phyloP scores from a whole-genome alignment of 1,140 invertebrate species.

The Drusus annulatus region DNA sequence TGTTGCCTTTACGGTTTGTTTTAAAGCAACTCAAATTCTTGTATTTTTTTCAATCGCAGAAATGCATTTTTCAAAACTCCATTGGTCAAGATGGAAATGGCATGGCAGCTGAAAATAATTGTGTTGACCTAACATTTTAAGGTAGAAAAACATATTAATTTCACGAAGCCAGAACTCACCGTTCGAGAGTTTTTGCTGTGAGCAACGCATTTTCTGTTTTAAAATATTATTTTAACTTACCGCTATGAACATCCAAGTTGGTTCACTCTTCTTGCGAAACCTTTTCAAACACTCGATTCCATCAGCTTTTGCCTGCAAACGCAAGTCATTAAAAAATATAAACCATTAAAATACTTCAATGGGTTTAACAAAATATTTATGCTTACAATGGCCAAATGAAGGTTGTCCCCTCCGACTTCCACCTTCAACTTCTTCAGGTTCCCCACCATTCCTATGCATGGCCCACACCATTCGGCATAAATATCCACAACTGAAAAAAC shows the following conservation, averaged over 20 bases:
- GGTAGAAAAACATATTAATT: too few relatives aligned
- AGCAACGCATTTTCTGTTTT: too few relatives aligned
- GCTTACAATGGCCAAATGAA: constrained; percentile 86
- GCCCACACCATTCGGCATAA: constrained; percentile 95
- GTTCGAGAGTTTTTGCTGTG: too few relatives aligned
- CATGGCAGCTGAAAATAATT: too few relatives aligned
- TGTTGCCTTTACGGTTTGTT: too few relatives aligned
- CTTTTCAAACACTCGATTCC: constrained; percentile 83
- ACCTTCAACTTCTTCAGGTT: constrained; percentile 92
- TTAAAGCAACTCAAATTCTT: too few relatives aligned
- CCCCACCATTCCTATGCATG: constrained; percentile 88
- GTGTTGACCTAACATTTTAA: too few relatives aligned
- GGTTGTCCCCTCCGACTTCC: constrained; percentile 86
- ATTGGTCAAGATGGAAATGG: too few relatives aligned
- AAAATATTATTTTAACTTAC: constrained; percentile 72
- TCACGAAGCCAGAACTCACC: too few relatives aligned
- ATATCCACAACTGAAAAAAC: constrained; percentile 84
- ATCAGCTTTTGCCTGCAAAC: constrained; percentile 85
- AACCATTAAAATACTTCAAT: background rate
- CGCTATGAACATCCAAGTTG: constrained; percentile 91
- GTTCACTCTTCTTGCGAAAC: constrained; percentile 91
- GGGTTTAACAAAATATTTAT: background rate
- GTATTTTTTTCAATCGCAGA: too few relatives aligned
- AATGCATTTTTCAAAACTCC: too few relatives aligned
- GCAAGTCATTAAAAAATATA: background rate